phyloP scores from a whole-genome alignment of 2,888 invertebrate genomes.

The Homarus gammarus region DNA sequence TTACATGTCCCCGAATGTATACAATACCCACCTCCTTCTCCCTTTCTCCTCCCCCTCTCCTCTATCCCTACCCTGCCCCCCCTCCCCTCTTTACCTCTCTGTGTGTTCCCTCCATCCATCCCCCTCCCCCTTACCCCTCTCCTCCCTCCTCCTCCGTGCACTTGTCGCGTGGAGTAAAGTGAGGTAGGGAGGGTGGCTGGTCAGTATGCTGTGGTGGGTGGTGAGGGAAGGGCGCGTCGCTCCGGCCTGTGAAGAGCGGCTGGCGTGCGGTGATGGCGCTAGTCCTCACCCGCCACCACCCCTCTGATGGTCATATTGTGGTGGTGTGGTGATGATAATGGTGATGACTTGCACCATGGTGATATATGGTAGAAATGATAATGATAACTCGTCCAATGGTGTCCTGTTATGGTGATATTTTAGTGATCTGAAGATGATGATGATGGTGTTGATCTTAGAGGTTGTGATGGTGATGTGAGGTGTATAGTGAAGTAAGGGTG shows the following conservation, averaged over 20 bases:
- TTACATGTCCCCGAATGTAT: no score
- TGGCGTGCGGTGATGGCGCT: neutral
- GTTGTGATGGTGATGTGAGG: neutral
- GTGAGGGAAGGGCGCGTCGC: constrained; percentile 17
- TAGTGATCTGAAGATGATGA: no score
- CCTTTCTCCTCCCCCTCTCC: neutral
- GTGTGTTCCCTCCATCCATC: neutral
- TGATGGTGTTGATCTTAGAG: neutral
- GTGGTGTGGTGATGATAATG: neutral
- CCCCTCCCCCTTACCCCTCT: neutral
- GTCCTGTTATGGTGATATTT: no score
- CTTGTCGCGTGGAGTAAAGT: constrained; percentile 20
- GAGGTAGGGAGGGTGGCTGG: neutral
- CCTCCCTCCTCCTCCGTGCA: neutral
- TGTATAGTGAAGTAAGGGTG: no score
- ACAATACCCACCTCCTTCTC: no score
- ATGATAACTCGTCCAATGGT: no score
- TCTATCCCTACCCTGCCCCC: neutral
- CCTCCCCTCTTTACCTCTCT: neutral
- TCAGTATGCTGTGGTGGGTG: constrained; percentile 24
- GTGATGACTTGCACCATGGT: neutral
- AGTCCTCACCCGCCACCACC: neutral
- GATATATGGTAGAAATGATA: no score
- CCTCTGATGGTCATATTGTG: neutral
- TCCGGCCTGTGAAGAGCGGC: constrained; percentile 3